Base-by-base conservation (phyloP, 2,113 vertebrate species). In the Pygathrix nemaeus region DNA sequence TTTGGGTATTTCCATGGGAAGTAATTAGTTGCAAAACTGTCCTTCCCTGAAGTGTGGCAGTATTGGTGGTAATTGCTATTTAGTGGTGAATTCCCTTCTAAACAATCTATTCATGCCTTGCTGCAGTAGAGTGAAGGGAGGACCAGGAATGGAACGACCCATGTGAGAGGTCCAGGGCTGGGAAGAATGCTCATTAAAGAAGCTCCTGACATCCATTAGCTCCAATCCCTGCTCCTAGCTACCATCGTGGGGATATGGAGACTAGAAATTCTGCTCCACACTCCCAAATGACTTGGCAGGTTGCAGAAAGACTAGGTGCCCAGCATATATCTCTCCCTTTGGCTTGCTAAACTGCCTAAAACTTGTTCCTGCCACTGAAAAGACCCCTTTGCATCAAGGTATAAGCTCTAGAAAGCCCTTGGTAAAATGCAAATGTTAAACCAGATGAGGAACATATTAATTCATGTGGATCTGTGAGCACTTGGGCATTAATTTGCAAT, bases 1-100 rank as follows among this genome's bases (percentile, higher is more conserved):
- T 97, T 93, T 97, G 97, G 97, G 90, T 95, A 92, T 97, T 98
- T 98, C 96, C 85, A 86, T 76, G 90, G 87, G 97, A 97, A 98
- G 97, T 98, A 98, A 98, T 98, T 98, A 97, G 93, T 94, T 98
- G 96, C 92, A 96, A 90, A 90, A 84, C 84, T 96, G 96, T 97
- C 97, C 92, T 97, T 88, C 95, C 86, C 94, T 92, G 90, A 97
- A 98, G 93, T 95, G 80, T 84, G 96, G 91, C 0, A 0, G 55
- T 83, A 94, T 83, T 75, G 88, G 94, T 94, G 92, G 87, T 96
- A 97, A 87, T 95, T 95, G 88, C 75, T 95, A 93, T 95, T 97
- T 98, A 87, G 95, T 87, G 57, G 86, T 61, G 83, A 94, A 85
- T 97, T 96, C 50, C 38, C 86, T 84, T 3, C 6, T 81, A 79